Conservation (phyloP, 2,797 vertebrate genomes). For the Halcyon badia region DNA sequence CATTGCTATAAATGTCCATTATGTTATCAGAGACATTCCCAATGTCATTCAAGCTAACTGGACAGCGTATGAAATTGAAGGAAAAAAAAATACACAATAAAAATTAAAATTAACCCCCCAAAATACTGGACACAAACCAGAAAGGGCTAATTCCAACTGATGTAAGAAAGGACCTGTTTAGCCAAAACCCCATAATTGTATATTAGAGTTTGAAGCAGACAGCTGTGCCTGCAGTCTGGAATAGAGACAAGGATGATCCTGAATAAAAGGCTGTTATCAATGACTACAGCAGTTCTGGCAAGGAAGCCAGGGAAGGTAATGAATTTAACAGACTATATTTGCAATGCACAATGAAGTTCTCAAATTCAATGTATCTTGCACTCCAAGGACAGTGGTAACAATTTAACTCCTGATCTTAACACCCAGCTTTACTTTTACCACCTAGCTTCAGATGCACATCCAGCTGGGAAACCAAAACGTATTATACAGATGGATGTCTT, state of each 20-base stretch:
- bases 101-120: not conserved
- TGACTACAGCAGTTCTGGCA: not conserved
- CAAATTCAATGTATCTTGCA: not conserved
- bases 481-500: not conserved
- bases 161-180: conserved; percentile 1
- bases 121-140: conserved; percentile 2
- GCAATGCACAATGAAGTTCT: not conserved
- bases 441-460: not conserved
- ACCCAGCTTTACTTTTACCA: not conserved
- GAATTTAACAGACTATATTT: not conserved
- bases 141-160: conserved; percentile 1
- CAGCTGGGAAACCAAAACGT: not conserved
- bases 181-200: not conserved
- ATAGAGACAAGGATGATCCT: not conserved
- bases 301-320: not conserved
- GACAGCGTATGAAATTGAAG: not conserved
- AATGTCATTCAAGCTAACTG: not conserved
- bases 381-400: not conserved
- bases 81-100: not conserved
- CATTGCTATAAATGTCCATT: not conserved
- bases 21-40: not conserved
- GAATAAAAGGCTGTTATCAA: not conserved
- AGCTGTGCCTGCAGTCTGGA: conserved; percentile 2
- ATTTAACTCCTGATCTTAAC: not conserved
- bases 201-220: not conserved